Conservation (phyloP, 2,888 invertebrate species). For the Leucania comma region DNA sequence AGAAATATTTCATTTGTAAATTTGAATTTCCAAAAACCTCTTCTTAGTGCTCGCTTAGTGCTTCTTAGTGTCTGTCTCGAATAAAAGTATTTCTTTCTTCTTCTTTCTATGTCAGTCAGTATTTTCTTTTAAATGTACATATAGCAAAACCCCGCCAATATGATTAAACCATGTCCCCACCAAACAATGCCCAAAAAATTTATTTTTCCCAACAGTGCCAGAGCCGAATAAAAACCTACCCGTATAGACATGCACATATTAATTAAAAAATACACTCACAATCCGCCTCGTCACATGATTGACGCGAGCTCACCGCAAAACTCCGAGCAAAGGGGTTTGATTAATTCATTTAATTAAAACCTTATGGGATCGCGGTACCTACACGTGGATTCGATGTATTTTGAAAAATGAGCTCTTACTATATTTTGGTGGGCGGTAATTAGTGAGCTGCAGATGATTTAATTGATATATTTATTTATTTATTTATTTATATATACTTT, state of each 20-base stretch:
- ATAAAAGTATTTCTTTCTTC: too few species aligned
- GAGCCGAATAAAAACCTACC: slow-evolving; percentile 20
- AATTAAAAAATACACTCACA: slow-evolving; percentile 63
- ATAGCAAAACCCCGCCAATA: slow-evolving; percentile 5
- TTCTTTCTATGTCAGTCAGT: too few species aligned
- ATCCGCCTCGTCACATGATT: slow-evolving; percentile 73
- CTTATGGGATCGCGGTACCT: slow-evolving; percentile 45
- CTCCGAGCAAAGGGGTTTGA: slow-evolving; percentile 66
- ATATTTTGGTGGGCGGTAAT: slow-evolving; percentile 27
- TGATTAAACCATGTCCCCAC: slow-evolving; percentile 20
- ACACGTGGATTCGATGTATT: slow-evolving; percentile 29
- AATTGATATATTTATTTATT: slow-evolving; percentile 4
- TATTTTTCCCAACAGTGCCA: slow-evolving; percentile 38
- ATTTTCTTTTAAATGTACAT: too few species aligned
- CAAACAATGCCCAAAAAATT: slow-evolving; percentile 17
- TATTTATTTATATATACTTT: too few species aligned
- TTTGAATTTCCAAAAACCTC: too few species aligned
- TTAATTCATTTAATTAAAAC: slow-evolving; percentile 80
- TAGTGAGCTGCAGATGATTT: slow-evolving; percentile 27
- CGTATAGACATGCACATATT: slow-evolving; percentile 51
- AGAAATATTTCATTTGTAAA: too few species aligned
- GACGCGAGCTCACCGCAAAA: slow-evolving; percentile 62
- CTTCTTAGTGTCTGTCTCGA: too few species aligned
- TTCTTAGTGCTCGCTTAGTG: too few species aligned
- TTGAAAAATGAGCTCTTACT: slow-evolving; percentile 36